phyloP scores from a whole-genome alignment of 2,888 invertebrate species.

The Habrosyne pyritoides region DNA sequence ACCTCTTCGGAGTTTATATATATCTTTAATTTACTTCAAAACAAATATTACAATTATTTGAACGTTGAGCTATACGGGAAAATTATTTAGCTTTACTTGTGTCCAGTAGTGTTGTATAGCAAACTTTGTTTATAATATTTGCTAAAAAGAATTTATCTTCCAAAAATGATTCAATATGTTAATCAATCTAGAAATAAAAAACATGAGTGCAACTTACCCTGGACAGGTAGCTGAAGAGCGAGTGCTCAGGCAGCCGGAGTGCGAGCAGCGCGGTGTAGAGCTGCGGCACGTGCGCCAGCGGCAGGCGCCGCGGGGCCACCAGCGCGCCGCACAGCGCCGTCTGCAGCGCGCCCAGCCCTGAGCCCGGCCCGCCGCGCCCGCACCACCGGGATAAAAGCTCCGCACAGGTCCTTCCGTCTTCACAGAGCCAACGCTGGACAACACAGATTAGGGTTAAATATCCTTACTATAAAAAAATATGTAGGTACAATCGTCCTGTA shows the following conservation, averaged over 20 bases:
- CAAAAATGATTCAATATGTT: no score
- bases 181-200: not conserved
- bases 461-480: no score
- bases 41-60: no score
- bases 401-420: conserved; percentile 38
- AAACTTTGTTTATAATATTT: no score
- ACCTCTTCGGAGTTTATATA: no score
- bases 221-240: conserved; percentile 64
- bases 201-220: conserved; percentile 44
- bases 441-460: not conserved
- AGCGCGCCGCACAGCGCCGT: conserved; percentile 50
- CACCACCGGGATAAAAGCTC: conserved; percentile 44
- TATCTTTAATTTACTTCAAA: no score
- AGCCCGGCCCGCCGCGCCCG: conserved; percentile 15
- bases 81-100: no score
- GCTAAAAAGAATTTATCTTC: no score
- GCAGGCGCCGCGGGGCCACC: conserved; percentile 45
- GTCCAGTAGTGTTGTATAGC: no score
- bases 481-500: not conserved
- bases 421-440: conserved; percentile 56
- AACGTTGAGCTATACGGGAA: no score
- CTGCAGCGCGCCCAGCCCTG: conserved; percentile 36
- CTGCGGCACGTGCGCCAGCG: conserved; percentile 33
- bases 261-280: conserved; percentile 54
- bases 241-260: conserved; percentile 46